Evolutionary conservation across 2,797 vertebrate genomes (phyloP).

Genomic region (Anguilla pacifica): DNA sequence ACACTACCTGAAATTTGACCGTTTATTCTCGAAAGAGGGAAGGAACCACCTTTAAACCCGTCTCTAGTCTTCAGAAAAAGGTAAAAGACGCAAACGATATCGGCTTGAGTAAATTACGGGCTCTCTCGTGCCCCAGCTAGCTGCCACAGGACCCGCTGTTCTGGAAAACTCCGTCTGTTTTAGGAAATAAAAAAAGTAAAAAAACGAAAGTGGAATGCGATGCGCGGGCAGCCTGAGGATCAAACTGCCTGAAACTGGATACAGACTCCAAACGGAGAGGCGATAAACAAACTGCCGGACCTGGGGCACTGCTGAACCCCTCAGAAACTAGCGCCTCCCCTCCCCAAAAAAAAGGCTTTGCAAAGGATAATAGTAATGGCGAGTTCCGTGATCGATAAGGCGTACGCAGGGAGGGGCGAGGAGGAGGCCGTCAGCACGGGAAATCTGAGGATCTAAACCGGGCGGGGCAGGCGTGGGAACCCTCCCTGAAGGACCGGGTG

Average conservation of each 20-base stretch:
- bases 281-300: neutral
- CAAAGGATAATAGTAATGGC: constrained; percentile 14
- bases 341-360: neutral
- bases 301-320: neutral
- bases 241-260: constrained; percentile 1
- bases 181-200: neutral
- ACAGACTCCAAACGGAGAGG: neutral
- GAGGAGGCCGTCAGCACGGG: constrained; percentile 8
- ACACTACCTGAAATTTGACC: neutral
- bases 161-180: neutral
- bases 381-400: constrained; percentile 29
- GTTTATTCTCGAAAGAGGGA: neutral
- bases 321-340: neutral
- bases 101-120: neutral
- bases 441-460: constrained; percentile 24
- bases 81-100: neutral
- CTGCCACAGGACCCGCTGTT: neutral
- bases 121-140: neutral
- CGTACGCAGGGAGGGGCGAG: neutral
- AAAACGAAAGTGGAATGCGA: neutral
- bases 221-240: neutral
- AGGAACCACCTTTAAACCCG: neutral
- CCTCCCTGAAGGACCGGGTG: constrained; percentile 22
- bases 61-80: neutral
- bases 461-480: constrained; percentile 34